Percentiles rank a stretch among this genome's conserved stretches.
phyloP scores from a whole-genome alignment of 2,113 vertebrate genomes.

The Myiagra hebetior region DNA sequence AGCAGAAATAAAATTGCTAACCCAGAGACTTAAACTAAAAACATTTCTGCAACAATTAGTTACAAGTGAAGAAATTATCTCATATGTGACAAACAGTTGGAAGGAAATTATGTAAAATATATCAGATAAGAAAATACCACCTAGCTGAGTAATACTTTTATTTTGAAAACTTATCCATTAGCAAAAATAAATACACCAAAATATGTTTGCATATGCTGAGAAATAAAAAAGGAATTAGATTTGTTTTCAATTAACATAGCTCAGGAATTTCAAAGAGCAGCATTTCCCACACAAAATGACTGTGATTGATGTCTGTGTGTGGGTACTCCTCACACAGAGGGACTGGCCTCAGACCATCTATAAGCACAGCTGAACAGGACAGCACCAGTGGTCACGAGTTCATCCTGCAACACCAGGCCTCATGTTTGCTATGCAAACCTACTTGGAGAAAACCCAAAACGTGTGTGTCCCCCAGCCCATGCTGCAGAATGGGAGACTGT shows the following conservation, averaged over 20 bases:
- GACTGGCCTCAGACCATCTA: not conserved
- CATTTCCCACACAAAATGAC: not conserved
- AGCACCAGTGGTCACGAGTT: fast-evolving
- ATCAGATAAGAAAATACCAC: not conserved
- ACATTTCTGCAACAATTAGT: not conserved
- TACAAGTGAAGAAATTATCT: not conserved
- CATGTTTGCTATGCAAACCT: not conserved
- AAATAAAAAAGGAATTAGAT: not conserved
- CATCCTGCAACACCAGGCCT: not conserved
- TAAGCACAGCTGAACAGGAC: not conserved
- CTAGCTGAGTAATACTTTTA: not conserved
- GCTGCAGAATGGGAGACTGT: not conserved
- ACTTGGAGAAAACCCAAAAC: not conserved
- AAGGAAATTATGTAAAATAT: not conserved
- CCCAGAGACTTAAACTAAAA: not conserved
- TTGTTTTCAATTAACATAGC: not conserved
- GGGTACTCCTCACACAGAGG: fast-evolving
- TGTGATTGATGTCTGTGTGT: fast-evolving
- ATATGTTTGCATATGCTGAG: not conserved
- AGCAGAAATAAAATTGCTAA: not conserved
- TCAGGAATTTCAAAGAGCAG: not conserved
- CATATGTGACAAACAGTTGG: not conserved
- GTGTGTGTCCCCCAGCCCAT: not conserved
- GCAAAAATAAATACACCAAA: not conserved
- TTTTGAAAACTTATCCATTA: not conserved